Evolutionary conservation across 2,797 vertebrate species (phyloP).

Genomic region (Hydrolagus colliei): DNA sequence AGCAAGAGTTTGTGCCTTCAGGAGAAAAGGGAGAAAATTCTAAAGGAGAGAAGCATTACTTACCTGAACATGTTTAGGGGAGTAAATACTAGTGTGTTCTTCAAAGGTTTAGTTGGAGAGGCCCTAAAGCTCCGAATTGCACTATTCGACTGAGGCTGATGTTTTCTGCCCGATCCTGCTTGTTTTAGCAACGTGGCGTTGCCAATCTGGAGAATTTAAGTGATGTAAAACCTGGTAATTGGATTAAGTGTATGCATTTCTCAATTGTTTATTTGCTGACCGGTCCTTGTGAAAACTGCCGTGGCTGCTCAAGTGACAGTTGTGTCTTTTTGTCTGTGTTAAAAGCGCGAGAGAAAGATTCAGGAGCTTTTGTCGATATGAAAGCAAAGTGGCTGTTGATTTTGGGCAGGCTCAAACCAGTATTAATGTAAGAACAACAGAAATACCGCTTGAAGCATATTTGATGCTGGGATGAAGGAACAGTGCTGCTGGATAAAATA

Average conservation of each 20-base stretch:
- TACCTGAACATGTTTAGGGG: background rate
- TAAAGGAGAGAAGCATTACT: background rate
- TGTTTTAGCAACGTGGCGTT: background rate
- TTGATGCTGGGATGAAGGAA: constrained; percentile 37
- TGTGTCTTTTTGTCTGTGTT: background rate
- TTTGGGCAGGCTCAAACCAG: constrained; percentile 34
- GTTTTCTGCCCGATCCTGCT: background rate
- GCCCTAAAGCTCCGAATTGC: background rate
- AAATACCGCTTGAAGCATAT: constrained; percentile 24
- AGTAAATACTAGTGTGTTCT: background rate
- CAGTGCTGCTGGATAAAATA: constrained; percentile 38
- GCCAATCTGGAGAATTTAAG: background rate
- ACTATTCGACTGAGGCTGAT: background rate
- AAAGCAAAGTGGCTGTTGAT: constrained; percentile 38
- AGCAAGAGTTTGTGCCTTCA: background rate
- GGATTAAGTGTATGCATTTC: background rate
- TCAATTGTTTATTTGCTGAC: background rate
- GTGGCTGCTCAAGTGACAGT: background rate
- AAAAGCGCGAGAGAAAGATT: no score
- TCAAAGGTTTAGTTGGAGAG: background rate
- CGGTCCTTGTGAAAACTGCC: background rate
- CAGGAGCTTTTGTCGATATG: constrained; percentile 33
- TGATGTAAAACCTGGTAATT: background rate
- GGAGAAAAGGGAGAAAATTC: background rate
- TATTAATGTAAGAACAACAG: constrained; percentile 25